A percentile compares a stretch with the other conserved stretches of the same genome.
Conservation (phyloP, 2,797 vertebrate genomes). For the Cossypha polioptera region DNA sequence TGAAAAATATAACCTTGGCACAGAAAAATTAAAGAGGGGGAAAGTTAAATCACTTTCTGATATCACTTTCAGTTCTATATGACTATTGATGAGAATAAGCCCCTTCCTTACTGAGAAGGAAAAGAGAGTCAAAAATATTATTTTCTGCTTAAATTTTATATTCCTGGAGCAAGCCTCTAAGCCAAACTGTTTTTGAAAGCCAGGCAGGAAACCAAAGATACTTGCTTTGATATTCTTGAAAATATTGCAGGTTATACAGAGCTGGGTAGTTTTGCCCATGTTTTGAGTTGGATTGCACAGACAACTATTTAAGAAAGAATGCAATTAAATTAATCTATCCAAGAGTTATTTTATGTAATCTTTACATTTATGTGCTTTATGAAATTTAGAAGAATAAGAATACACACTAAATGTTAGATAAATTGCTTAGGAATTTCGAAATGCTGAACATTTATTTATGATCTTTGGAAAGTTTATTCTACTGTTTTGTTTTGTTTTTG, state of each 20-base stretch:
- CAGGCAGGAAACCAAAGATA: background rate
- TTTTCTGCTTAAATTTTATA: background rate
- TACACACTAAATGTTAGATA: accelerated
- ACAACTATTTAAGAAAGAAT: background rate
- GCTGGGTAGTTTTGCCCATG: background rate
- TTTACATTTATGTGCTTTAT: background rate
- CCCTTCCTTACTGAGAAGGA: background rate
- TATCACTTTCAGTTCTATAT: background rate
- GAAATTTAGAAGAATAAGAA: background rate
- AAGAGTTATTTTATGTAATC: background rate
- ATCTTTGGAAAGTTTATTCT: background rate
- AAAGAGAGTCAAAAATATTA: background rate
- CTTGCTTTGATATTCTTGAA: background rate
- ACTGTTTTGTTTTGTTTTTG: background rate
- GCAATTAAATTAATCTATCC: background rate
- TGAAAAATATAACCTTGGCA: background rate
- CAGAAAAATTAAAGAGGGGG: background rate
- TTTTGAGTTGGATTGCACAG: background rate
- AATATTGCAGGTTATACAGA: background rate
- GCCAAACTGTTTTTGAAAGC: background rate
- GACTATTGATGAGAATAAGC: background rate
- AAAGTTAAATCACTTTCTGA: background rate
- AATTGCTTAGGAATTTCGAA: background rate
- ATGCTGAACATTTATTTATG: background rate
- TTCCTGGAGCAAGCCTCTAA: background rate